Evolutionary conservation across 2,888 invertebrate species (phyloP).

Genomic region (Teinopalpus imperialis): DNA sequence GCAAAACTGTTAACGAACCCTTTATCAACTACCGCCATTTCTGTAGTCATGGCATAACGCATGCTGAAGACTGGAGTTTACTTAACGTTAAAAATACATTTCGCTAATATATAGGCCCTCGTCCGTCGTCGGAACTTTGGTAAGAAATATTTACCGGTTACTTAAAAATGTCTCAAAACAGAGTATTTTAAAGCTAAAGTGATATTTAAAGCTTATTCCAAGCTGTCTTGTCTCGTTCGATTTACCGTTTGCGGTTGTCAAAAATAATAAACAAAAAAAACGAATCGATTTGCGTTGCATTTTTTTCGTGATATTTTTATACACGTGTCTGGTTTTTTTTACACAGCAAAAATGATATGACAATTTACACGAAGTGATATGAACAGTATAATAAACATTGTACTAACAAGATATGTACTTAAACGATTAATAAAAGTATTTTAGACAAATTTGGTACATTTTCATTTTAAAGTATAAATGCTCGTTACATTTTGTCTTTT

Average conservation of each 20-base stretch:
- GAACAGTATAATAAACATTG: conserved; percentile 72
- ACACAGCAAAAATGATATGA: conserved; percentile 79
- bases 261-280: conserved; percentile 30
- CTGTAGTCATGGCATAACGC: conserved; percentile 54
- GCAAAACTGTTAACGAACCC: conserved; percentile 71
- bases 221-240: conserved; percentile 34
- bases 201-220: conserved; percentile 59
- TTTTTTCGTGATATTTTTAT: conserved; percentile 58
- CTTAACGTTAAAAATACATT: conserved; percentile 51
- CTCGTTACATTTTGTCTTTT: conserved; percentile 73
- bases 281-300: conserved; percentile 47
- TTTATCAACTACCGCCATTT: conserved; percentile 61
- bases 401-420: conserved; percentile 80
- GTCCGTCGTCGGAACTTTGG: conserved; percentile 31
- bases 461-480: conserved; percentile 64
- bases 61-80: conserved; percentile 50
- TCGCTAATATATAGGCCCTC: conserved; percentile 69
- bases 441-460: conserved; percentile 70
- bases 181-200: conserved; percentile 45
- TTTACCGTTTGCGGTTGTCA: conserved; percentile 28
- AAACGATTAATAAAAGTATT: conserved; percentile 57
- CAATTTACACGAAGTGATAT: conserved; percentile 80
- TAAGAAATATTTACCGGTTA: conserved; percentile 27
- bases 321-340: conserved; percentile 56
- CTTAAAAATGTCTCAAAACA: conserved; percentile 57